These are phyloP conservation scores for Hemaris fuciformis DNA, from an alignment of 2,888 invertebrate genomes.

Conservation along the genomic window DNA sequence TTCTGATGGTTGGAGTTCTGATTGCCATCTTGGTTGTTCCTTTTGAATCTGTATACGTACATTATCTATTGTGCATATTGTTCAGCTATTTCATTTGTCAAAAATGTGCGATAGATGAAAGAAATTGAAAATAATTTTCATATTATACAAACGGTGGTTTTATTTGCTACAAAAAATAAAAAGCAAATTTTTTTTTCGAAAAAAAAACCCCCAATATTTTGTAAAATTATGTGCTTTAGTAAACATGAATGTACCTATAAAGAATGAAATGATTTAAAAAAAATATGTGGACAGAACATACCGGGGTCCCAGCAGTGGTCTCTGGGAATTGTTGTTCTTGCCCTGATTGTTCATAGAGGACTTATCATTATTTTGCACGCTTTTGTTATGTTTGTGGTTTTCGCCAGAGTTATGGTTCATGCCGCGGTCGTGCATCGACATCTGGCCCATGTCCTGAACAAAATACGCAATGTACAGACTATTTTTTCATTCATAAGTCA, in stretches of 20 bases:
- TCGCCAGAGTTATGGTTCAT: constrained; percentile 34
- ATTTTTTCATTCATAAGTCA: no score
- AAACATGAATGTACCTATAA: no score
- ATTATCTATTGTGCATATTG: no score
- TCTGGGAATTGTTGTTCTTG: constrained; percentile 60
- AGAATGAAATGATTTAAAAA: no score
- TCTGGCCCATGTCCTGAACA: constrained; percentile 64
- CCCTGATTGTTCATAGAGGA: constrained; percentile 39
- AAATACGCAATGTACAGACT: not conserved
- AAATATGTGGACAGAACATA: no score
- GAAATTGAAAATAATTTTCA: no score
- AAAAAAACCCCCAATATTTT: no score
- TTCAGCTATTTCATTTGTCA: no score
- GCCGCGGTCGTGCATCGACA: constrained; percentile 56
- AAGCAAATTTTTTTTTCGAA: no score
- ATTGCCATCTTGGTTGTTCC: constrained; percentile 56
- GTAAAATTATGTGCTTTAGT: no score
- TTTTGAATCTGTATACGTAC: constrained; percentile 56
- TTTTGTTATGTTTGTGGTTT: constrained; percentile 57
- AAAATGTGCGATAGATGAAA: not conserved
- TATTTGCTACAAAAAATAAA: not conserved
- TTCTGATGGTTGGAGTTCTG: constrained; percentile 55
- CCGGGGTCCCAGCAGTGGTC: constrained; percentile 67
- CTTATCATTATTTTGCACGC: constrained; percentile 43
- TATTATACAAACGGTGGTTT: no score